Evolutionary conservation across 2,888 invertebrate species (phyloP), one percentile per base, ranked within the genome.

Genomic region (Therioaphis trifolii): DNA sequence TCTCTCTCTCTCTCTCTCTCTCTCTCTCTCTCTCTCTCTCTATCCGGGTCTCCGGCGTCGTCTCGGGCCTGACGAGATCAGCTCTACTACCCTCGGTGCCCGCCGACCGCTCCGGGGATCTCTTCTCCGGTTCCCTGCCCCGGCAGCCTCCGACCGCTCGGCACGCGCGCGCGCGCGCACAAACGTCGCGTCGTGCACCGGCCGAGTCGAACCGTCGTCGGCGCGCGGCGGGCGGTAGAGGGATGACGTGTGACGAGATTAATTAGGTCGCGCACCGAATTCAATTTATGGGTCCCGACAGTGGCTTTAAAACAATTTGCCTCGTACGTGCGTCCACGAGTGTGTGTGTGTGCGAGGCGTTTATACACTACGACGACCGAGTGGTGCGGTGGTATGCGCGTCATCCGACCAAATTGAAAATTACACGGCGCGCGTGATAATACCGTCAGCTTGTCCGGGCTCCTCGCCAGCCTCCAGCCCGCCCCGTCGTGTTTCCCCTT

Each of bases 321-420:
- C 49, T 77, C 12, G 5, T 61, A 29, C 21, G n/a, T 29, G 40
- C 11, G 11, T 9, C 9, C 7, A 29, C 72, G 49, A 29, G 21
- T n/a, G 21, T 7, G 52, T 52, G 18, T 52, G 18, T 12, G 52
- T 52, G 15, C 7, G 21, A 2, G 7, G 18, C n/a, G n/a, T 52
- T n/a, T n/a, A 52, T n/a, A 52, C 15, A 52, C 35, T 15, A 55
- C 21, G 35, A 52, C 35, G 43, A 43, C 63, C 3, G 12, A 18
- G 5, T n/a, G 7, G 61, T n/a, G 24, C 4, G 40, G 24, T n/a
- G 43, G 46, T 27, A 63, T 49, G 63, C 49, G 21, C 46, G 63
- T 49, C 77, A 66, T 77, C 77, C 77, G 63, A 29, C 63, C 46
- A 49, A 66, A 77, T 77, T 77, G 77, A 77, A 77, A 77, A 77